phyloP scores from a whole-genome alignment of 1,140 invertebrate species.

The Drosophila tropicalis region DNA sequence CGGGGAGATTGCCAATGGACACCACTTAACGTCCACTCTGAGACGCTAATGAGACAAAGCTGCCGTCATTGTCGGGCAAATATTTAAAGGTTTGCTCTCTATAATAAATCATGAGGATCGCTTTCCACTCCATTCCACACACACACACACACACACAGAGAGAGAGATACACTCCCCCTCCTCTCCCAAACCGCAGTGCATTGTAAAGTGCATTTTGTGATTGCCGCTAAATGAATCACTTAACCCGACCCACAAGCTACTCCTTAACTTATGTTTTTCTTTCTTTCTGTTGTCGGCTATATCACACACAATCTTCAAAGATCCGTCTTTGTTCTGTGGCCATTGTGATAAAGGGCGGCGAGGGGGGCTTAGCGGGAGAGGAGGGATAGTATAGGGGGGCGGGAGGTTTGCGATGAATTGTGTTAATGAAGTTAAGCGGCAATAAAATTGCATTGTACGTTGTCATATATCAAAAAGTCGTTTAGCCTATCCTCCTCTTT shows the following conservation, averaged over 20 bases:
- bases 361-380: neutral
- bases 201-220: slow-evolving; percentile 78
- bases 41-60: slow-evolving; percentile 76
- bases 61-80: slow-evolving; percentile 52
- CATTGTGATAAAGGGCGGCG: slow-evolving; percentile 23
- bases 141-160: neutral
- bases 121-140: slow-evolving; percentile 25
- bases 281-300: slow-evolving; percentile 59
- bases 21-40: slow-evolving; percentile 55
- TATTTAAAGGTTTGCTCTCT: slow-evolving; percentile 52
- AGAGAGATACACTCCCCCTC: neutral
- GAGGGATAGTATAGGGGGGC: neutral
- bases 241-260: slow-evolving; percentile 58
- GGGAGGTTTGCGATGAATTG: slow-evolving; percentile 22
- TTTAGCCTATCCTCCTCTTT: slow-evolving; percentile 31
- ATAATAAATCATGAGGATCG: slow-evolving; percentile 74
- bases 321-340: slow-evolving; percentile 60
- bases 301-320: slow-evolving; percentile 73
- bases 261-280: slow-evolving; percentile 27
- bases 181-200: neutral
- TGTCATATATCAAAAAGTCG: slow-evolving; percentile 65
- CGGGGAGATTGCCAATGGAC: slow-evolving; percentile 34
- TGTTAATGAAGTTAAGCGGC: slow-evolving; percentile 79
- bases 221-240: slow-evolving; percentile 80
- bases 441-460: slow-evolving; percentile 77